These are phyloP conservation scores for Acrocyrtus sp. DNA, from an alignment of 2,888 invertebrate genomes.

Conservation along the genomic window DNA sequence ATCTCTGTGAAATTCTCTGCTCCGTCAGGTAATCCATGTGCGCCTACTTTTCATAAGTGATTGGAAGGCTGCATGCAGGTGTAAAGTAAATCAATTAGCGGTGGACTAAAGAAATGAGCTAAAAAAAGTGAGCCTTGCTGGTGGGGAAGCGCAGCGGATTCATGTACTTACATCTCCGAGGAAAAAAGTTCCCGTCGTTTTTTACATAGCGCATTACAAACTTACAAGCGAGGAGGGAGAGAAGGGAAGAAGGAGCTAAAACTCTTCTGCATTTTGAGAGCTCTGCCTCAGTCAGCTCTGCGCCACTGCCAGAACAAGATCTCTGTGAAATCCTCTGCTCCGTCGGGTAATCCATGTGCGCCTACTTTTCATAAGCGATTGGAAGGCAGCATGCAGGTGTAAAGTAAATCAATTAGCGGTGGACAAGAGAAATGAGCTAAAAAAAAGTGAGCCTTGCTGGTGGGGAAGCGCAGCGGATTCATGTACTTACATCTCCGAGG, in stretches of 20 bases:
- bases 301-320: constrained; percentile 32
- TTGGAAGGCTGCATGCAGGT: not conserved
- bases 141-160: not conserved
- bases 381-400: not conserved
- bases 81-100: not conserved
- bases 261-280: too few species aligned
- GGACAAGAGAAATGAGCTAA: not conserved
- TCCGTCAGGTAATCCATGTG: constrained; percentile 21
- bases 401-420: not conserved
- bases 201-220: too few species aligned
- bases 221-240: too few species aligned
- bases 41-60: not conserved
- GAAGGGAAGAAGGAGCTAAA: too few species aligned
- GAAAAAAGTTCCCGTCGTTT: not conserved
- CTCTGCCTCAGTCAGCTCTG: constrained; percentile 34
- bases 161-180: not conserved
- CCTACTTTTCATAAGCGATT: not conserved
- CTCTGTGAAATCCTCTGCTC: constrained; percentile 12
- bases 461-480: not conserved
- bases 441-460: not conserved
- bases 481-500: not conserved
- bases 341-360: constrained; percentile 20
- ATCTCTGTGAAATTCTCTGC: constrained; percentile 14
- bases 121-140: not conserved
- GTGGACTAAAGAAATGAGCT: not conserved